Percentiles rank a stretch among this genome's conserved stretches.
Conservation (phyloP, 2,113 vertebrate genomes). For the Lycaon pictus region DNA sequence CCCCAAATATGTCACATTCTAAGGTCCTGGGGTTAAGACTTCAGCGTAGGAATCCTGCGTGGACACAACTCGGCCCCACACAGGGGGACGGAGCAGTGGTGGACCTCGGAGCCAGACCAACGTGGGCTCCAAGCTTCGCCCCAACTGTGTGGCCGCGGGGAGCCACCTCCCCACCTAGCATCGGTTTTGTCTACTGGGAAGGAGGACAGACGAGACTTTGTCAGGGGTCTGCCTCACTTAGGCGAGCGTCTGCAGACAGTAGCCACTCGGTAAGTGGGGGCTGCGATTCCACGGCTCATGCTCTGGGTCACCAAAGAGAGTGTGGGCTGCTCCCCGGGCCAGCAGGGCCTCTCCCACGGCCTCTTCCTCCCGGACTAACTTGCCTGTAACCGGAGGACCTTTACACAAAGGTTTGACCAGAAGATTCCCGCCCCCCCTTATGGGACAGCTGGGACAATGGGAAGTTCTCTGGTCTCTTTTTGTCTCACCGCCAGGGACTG, state of each 20-base stretch:
- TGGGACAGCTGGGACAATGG: neutral
- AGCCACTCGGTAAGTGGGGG: no score
- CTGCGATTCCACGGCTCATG: rapidly evolving
- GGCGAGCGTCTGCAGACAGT: neutral
- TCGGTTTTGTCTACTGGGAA: neutral
- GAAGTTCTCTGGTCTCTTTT: constrained; percentile 37
- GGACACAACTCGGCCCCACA: neutral
- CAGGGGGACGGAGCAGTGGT: neutral
- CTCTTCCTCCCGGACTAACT: neutral
- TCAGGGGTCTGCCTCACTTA: neutral
- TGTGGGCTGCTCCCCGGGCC: neutral
- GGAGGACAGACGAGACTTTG: neutral
- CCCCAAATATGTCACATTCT: neutral
- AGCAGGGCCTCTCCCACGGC: neutral
- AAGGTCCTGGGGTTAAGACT: neutral
- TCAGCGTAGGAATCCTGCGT: neutral
- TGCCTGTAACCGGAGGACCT: neutral
- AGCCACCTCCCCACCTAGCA: neutral
- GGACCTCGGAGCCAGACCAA: neutral
- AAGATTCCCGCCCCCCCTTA: neutral
- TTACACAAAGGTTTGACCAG: neutral
- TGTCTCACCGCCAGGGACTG: constrained; percentile 32
- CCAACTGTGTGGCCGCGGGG: no score
- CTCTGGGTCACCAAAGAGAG: neutral
- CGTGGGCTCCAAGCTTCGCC: neutral